These are phyloP conservation scores for Emydoidea blandingii DNA, from an alignment of 2,797 vertebrate genomes.

Conservation along the genomic window DNA sequence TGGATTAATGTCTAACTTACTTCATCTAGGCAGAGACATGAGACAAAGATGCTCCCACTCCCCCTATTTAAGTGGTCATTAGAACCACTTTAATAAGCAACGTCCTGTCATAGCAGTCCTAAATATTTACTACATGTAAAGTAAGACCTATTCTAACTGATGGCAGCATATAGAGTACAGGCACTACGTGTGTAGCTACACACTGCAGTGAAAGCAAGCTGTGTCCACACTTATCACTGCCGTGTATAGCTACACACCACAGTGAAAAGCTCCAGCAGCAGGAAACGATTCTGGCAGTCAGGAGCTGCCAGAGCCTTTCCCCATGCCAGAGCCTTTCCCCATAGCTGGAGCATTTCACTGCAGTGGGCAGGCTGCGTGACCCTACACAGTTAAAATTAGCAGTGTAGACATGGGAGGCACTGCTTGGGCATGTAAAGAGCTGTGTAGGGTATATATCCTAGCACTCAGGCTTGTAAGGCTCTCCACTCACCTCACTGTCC, in stretches of 20 bases:
- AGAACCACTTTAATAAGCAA: neutral
- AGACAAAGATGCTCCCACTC: neutral
- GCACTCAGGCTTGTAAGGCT: neutral
- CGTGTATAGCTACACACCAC: neutral
- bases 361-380: no score
- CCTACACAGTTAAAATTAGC: no score
- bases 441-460: neutral
- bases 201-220: neutral
- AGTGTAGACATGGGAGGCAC: neutral
- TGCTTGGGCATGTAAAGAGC: neutral
- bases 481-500: neutral
- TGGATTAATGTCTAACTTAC: neutral
- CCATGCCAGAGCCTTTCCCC: neutral
- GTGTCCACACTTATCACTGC: neutral
- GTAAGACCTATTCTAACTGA: neutral
- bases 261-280: neutral
- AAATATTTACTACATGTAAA: neutral
- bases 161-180: no score
- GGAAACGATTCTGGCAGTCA: no score
- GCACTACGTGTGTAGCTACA: no score
- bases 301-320: neutral
- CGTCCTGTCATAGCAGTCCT: neutral
- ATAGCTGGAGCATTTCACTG: neutral
- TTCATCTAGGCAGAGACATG: neutral
- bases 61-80: constrained; percentile 14